These are phyloP conservation scores for Phenacoccus solenopsis DNA, from an alignment of 1,140 invertebrate genomes.

Conservation along the genomic window DNA sequence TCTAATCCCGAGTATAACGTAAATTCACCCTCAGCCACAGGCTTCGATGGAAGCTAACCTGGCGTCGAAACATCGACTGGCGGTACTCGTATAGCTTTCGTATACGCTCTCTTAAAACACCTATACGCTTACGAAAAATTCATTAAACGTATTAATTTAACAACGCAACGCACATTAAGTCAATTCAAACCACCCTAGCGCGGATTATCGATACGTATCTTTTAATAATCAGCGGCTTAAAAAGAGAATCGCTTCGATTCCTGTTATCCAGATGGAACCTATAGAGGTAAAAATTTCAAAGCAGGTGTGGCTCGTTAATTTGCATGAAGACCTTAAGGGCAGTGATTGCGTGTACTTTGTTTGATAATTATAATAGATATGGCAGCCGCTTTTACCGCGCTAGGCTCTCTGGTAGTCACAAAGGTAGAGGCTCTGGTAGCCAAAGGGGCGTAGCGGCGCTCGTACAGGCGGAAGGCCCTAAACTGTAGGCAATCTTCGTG, in stretches of 20 bases:
- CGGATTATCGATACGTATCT: neutral
- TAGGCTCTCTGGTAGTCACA: conserved; percentile 9
- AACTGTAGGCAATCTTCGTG: conserved; percentile 13
- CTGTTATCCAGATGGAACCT: conserved; percentile 11
- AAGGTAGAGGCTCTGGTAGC: conserved; percentile 4
- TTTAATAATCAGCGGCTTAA: neutral
- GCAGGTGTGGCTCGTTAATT: conserved; percentile 16
- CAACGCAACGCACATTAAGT: neutral
- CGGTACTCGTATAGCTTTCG: too few relatives aligned
- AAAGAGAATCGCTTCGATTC: neutral
- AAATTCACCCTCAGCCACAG: too few relatives aligned
- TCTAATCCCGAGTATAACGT: too few relatives aligned
- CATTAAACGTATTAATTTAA: neutral
- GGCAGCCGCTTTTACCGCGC: neutral
- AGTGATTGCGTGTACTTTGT: conserved; percentile 17
- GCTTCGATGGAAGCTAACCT: too few relatives aligned
- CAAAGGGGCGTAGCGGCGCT: conserved; percentile 14
- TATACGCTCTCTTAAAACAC: neutral
- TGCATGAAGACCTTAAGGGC: conserved; percentile 5
- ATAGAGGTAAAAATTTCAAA: conserved; percentile 10
- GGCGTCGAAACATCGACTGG: too few relatives aligned
- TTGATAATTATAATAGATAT: conserved; percentile 18
- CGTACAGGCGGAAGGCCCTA: conserved; percentile 10
- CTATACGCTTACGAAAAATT: neutral
- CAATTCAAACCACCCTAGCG: neutral